Base-by-base conservation (phyloP, 2,888 invertebrate species). In the Allygus modestus region DNA sequence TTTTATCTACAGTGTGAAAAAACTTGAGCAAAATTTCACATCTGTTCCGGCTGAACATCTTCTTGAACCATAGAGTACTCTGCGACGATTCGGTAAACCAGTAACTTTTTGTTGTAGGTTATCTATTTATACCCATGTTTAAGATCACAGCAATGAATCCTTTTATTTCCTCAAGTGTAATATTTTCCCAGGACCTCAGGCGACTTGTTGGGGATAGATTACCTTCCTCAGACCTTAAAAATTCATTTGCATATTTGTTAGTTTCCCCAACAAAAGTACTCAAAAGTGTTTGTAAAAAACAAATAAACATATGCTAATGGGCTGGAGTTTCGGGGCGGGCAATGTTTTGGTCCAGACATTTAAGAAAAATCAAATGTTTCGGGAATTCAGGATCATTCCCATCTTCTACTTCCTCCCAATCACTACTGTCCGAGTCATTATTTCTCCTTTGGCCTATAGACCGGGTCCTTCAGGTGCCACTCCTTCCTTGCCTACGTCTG, bases 221-320 rank as follows among this genome's bases (percentile, higher is more conserved):
- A 33, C 11, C 12, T 17, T 17, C 33, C 31, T 41, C 2, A 1
- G 51, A 17, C 15, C n/a, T n/a, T 51, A 77, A 31, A 43, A 41
- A 26, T 54, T 58, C n/a, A 41, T 77, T 58, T 33, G 84, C 84
- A 43, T 75, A 84, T 54, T 41, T 84, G 41, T 84, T 84, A 17
- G 84, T 77, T 33, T 84, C 77, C 20, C n/a, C 41, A 7, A 61
- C 84, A 84, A 83, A 71, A 75, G 46, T 75, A 26, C 77, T 75
- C n/a, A 33, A 84, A 5, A 43, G 69, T 17, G 46, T n/a, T 17
- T 46, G 33, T 81, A 37, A 71, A 81, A 37, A 81, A 84, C 23
- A 84, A 46, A 65, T 65, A 54, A 71, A 84, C 65, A 81, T 84
- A 84, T 46, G 54, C 61, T 15, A 84, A 15, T 26, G 81, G 84